A percentile compares a stretch with the other conserved stretches of the same genome.
phyloP scores from a whole-genome alignment of 1,140 invertebrate species.

The Philotrypesis tridentata region DNA sequence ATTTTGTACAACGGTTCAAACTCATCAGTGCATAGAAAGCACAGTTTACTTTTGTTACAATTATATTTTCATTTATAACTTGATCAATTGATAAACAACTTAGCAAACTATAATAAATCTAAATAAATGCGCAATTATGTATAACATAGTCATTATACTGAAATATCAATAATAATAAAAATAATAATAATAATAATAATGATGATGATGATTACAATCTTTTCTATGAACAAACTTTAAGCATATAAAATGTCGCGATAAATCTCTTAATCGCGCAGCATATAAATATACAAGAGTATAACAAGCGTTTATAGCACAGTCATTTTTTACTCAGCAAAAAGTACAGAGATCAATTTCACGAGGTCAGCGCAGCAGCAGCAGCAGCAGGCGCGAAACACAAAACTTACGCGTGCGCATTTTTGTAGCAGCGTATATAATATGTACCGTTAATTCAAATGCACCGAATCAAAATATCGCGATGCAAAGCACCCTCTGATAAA shows the following conservation, averaged over 20 bases:
- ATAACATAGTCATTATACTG: too few relatives aligned
- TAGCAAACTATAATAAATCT: too few relatives aligned
- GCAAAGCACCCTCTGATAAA: neutral
- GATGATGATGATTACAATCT: neutral
- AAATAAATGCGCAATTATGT: too few relatives aligned
- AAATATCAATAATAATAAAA: too few relatives aligned
- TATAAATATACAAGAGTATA: slow-evolving; percentile 3
- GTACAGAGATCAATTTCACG: slow-evolving; percentile 23
- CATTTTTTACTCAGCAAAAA: slow-evolving; percentile 6
- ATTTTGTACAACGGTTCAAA: too few relatives aligned
- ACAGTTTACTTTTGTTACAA: too few relatives aligned
- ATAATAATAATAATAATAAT: neutral
- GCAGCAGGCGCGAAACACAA: slow-evolving; percentile 14
- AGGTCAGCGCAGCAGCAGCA: neutral
- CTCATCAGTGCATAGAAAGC: too few relatives aligned
- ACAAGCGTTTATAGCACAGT: slow-evolving; percentile 17
- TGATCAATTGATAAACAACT: too few relatives aligned
- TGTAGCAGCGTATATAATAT: slow-evolving; percentile 23
- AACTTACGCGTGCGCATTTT: slow-evolving; percentile 9
- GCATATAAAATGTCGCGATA: neutral
- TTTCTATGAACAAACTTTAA: neutral
- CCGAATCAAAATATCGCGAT: slow-evolving; percentile 39
- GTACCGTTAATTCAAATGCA: slow-evolving; percentile 48
- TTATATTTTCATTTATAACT: too few relatives aligned
- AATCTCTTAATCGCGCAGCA: neutral